Evolutionary conservation across 2,888 invertebrate genomes (phyloP).

Genomic region (Branchellion lobata): DNA sequence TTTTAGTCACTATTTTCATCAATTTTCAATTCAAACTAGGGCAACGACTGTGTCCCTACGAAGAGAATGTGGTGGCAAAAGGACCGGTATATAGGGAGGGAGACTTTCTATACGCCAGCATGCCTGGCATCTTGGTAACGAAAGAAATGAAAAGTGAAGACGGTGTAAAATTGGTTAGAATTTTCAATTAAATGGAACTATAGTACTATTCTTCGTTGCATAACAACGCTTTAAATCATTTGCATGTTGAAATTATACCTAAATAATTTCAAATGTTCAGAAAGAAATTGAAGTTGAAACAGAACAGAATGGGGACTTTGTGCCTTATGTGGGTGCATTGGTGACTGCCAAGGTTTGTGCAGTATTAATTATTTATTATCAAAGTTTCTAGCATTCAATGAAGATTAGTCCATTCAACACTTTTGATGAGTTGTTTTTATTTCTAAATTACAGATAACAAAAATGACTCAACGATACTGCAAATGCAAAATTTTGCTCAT

Average conservation of each 20-base stretch:
- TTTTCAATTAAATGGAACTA: too few relatives aligned
- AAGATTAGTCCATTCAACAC: neutral
- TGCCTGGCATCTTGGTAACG: neutral
- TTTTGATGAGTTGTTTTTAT: neutral
- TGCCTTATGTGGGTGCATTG: neutral
- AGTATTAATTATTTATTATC: neutral
- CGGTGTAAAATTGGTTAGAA: neutral
- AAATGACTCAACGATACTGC: slow-evolving; percentile 15
- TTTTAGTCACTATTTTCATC: too few relatives aligned
- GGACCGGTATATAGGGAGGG: neutral
- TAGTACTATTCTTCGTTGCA: too few relatives aligned
- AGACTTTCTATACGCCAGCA: neutral
- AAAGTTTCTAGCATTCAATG: neutral
- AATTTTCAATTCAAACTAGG: neutral
- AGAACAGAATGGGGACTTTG: neutral
- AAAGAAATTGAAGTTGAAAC: neutral
- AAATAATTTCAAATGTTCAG: neutral
- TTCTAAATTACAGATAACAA: neutral
- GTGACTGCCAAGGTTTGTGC: slow-evolving; percentile 1
- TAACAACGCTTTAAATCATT: too few relatives aligned
- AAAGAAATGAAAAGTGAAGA: neutral
- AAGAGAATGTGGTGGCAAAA: neutral
- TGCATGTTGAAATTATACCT: neutral
- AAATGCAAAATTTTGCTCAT: neutral
- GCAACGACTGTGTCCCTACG: neutral